Percentiles rank a stretch among this genome's conserved stretches.
These are phyloP conservation scores for Heterodera filipjevi DNA, from an alignment of 2,888 invertebrate genomes.

Conservation along the genomic window DNA sequence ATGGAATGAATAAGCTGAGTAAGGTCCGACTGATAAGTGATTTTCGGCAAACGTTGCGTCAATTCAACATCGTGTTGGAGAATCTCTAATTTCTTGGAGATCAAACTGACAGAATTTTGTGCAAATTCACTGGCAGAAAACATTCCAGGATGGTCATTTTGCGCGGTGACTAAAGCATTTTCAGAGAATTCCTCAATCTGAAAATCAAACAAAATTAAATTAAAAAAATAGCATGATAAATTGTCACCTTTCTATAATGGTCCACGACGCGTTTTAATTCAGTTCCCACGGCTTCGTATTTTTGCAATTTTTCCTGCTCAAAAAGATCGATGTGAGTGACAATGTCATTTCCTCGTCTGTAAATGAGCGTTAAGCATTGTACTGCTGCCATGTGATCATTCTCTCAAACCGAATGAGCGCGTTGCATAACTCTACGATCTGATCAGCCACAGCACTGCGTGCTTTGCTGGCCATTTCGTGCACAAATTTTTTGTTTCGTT, in stretches of 20 bases:
- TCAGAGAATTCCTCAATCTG: conserved; percentile 34
- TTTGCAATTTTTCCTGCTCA: conserved; percentile 31
- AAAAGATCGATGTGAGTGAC: conserved; percentile 33
- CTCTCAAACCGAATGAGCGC: conserved; percentile 27
- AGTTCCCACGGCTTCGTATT: conserved; percentile 26
- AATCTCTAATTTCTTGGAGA: conserved; percentile 22
- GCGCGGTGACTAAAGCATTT: conserved; percentile 23
- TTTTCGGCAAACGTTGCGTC: conserved; percentile 24
- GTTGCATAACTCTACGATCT: conserved; percentile 36
- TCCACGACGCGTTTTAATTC: conserved; percentile 27
- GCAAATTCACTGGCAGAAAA: conserved; percentile 28
- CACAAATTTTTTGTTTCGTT: conserved; percentile 25
- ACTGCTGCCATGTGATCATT: not conserved
- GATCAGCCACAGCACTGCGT: conserved; percentile 27
- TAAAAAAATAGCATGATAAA: no score
- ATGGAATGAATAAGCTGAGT: conserved; percentile 14
- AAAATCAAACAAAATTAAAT: conserved; percentile 4
- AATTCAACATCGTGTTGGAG: conserved; percentile 22
- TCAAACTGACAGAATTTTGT: conserved; percentile 15
- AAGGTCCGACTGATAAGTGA: conserved; percentile 27
- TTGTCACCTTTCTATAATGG: conserved; percentile 26
- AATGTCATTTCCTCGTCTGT: conserved; percentile 33
- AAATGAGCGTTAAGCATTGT: not conserved
- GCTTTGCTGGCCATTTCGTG: conserved; percentile 22
- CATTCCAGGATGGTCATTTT: conserved; percentile 34